Evolutionary conservation across 2,113 vertebrate species (phyloP).

Genomic region (Bettongia penicillata): DNA sequence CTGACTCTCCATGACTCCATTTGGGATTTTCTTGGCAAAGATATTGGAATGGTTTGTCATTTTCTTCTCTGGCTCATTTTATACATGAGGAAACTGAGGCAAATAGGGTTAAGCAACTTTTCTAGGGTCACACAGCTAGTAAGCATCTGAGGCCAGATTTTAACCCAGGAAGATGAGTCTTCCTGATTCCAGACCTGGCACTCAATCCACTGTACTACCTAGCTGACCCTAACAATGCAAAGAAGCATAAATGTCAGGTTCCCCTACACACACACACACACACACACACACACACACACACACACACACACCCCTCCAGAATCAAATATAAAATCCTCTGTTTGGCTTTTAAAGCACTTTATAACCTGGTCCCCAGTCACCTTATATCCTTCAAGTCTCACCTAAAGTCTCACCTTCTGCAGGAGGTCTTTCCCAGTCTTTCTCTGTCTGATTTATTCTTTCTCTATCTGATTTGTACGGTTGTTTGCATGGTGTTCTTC

Average conservation of each 20-base stretch:
- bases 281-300: too few relatives aligned
- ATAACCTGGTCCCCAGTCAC: background rate
- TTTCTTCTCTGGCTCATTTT: background rate
- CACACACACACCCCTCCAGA: background rate
- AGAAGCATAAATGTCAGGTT: too few relatives aligned
- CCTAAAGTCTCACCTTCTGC: background rate
- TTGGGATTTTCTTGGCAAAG: too few relatives aligned
- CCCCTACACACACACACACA: too few relatives aligned
- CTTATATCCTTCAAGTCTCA: background rate
- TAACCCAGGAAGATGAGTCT: background rate
- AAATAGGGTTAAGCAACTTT: background rate
- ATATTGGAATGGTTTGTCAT: background rate
- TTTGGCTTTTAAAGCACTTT: background rate
- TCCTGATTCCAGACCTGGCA: background rate
- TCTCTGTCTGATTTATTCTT: background rate
- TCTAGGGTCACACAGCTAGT: background rate
- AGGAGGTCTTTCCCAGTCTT: background rate
- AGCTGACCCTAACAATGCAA: background rate
- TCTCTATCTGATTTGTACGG: background rate
- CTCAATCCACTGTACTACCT: background rate
- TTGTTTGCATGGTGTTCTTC: background rate
- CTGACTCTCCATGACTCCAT: too few relatives aligned
- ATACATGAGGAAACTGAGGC: background rate
- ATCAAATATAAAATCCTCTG: background rate
- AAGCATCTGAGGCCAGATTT: background rate